phyloP scores from a whole-genome alignment of 2,888 invertebrate genomes.

The Apodemia hepburni region DNA sequence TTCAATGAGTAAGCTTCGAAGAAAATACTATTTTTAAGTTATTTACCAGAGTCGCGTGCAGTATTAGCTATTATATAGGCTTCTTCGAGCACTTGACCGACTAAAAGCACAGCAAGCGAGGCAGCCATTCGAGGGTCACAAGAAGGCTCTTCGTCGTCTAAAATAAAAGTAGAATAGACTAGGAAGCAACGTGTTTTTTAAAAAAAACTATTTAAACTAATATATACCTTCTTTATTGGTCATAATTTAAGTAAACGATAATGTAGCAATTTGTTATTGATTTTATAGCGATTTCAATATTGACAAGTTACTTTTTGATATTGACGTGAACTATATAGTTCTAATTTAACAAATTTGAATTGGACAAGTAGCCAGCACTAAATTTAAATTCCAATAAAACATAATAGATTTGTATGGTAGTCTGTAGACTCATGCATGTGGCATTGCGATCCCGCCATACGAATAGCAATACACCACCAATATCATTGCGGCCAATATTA shows the following conservation, averaged over 20 bases:
- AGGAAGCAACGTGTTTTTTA: neutral
- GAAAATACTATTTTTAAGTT: neutral
- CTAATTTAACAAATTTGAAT: neutral
- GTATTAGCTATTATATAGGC: slow-evolving; percentile 57
- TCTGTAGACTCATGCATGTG: too few relatives aligned
- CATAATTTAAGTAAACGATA: slow-evolving; percentile 35
- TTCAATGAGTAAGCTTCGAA: neutral
- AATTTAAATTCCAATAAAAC: too few relatives aligned
- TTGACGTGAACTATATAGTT: neutral
- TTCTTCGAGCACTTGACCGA: slow-evolving; percentile 63
- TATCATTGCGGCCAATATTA: too few relatives aligned
- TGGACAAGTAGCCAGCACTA: too few relatives aligned
- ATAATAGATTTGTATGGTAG: too few relatives aligned
- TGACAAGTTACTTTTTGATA: neutral
- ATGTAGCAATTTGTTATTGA: neutral
- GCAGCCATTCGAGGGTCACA: slow-evolving; percentile 45
- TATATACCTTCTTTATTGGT: slow-evolving; percentile 47
- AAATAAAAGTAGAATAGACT: slow-evolving; percentile 28
- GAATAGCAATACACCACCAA: too few relatives aligned
- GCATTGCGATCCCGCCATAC: too few relatives aligned
- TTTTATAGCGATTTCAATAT: neutral
- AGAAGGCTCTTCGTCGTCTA: slow-evolving; percentile 40
- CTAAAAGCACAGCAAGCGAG: slow-evolving; percentile 54
- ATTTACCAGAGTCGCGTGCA: slow-evolving; percentile 50
- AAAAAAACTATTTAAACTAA: neutral